phyloP scores from a whole-genome alignment of 2,113 vertebrate species.

The Peromyscus polionotus region DNA sequence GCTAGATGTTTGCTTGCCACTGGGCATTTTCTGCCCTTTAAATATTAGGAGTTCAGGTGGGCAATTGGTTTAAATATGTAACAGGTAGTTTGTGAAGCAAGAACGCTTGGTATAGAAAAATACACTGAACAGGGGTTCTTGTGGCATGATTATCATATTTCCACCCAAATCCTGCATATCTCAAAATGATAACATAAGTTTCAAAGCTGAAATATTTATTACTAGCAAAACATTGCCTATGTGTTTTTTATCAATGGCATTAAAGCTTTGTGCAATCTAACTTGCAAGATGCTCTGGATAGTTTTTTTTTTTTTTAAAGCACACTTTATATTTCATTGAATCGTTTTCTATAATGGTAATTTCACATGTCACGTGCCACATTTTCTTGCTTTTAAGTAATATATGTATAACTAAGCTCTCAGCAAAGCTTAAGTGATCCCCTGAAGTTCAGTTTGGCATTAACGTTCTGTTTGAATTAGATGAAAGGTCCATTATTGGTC shows the following conservation, averaged over 20 bases:
- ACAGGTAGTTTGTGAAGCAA: constrained; percentile 72
- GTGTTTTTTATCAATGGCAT: background rate
- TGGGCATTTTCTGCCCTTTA: constrained; percentile 9
- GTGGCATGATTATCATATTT: background rate
- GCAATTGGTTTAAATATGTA: constrained; percentile 52
- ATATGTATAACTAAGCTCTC: background rate
- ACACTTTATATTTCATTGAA: constrained; percentile 19
- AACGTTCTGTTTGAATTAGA: constrained; percentile 16
- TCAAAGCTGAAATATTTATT: constrained; percentile 4
- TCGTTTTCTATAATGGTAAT: constrained; percentile 12
- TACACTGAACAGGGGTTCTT: background rate
- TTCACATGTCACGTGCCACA: background rate
- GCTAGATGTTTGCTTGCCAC: background rate
- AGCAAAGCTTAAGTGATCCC: constrained; percentile 10
- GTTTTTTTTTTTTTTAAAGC: background rate
- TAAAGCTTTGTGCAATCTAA: background rate
- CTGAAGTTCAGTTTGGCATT: constrained; percentile 52
- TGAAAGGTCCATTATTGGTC: constrained; percentile 12
- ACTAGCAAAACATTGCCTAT: background rate
- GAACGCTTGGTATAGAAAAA: background rate
- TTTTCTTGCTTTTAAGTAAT: constrained; percentile 50
- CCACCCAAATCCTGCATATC: background rate
- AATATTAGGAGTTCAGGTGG: constrained; percentile 40
- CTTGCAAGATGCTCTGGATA: constrained; percentile 25
- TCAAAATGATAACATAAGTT: constrained; percentile 46